phyloP scores from a whole-genome alignment of 2,797 vertebrate species.

The Urocyon cinereoargenteus region DNA sequence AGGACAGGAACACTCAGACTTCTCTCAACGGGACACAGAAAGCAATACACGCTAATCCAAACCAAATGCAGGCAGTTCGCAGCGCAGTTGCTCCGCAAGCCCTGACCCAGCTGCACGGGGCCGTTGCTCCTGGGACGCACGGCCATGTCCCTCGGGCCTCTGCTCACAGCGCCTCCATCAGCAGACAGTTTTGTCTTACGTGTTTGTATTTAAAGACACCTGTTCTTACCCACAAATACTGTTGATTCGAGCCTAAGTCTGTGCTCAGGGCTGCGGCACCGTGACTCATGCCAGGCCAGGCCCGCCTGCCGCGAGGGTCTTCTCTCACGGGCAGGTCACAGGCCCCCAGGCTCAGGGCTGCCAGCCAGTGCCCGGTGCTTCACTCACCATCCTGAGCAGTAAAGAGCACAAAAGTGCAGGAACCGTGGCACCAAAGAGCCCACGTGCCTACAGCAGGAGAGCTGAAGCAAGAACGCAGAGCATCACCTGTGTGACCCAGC shows the following conservation, averaged over 20 bases:
- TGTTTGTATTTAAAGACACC: background rate
- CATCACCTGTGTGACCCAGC: background rate
- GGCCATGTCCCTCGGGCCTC: background rate
- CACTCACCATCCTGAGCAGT: rapidly evolving
- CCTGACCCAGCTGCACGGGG: too few relatives aligned
- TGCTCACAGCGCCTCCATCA: background rate
- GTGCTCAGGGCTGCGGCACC: too few relatives aligned
- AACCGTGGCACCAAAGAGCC: background rate
- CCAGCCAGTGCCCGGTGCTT: too few relatives aligned
- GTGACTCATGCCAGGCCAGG: rapidly evolving
- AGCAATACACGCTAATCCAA: too few relatives aligned
- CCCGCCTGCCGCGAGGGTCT: background rate
- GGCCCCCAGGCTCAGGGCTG: background rate
- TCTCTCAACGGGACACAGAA: too few relatives aligned
- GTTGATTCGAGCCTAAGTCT: background rate
- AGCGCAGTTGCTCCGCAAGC: too few relatives aligned
- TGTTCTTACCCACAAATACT: background rate
- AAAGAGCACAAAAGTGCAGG: background rate
- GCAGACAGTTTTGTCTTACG: background rate
- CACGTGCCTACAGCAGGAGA: background rate
- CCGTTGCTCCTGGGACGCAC: background rate
- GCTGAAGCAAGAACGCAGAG: background rate
- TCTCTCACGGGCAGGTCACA: background rate
- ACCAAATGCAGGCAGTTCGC: background rate
- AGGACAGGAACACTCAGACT: too few relatives aligned